A percentile compares a stretch with the other conserved stretches of the same genome.
phyloP scores from a whole-genome alignment of 2,888 invertebrate genomes.

The Eilema caniola region DNA sequence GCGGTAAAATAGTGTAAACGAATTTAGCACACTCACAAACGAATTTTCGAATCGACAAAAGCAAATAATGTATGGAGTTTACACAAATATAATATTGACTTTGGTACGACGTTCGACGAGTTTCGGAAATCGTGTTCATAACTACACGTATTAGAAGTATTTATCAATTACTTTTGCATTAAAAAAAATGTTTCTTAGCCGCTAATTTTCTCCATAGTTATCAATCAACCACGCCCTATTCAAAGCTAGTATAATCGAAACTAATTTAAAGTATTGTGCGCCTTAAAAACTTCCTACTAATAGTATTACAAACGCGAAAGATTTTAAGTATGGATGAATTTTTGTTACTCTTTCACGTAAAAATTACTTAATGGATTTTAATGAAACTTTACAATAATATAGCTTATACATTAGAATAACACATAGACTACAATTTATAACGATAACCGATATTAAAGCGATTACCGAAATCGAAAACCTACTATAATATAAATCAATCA shows the following conservation, averaged over 20 bases:
- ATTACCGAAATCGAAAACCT: too few relatives aligned
- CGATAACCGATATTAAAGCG: too few relatives aligned
- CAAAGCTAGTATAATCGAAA: neutral
- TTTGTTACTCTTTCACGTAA: too few relatives aligned
- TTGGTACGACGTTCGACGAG: neutral
- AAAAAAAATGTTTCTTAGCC: neutral
- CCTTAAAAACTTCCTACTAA: too few relatives aligned
- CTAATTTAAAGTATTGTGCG: neutral
- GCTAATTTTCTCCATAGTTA: neutral
- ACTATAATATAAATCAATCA: too few relatives aligned
- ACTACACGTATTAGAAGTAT: neutral
- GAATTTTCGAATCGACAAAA: slow-evolving; percentile 1
- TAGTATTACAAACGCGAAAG: too few relatives aligned
- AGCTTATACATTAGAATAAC: too few relatives aligned
- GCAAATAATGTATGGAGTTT: neutral
- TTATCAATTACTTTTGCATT: neutral
- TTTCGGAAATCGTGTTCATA: neutral
- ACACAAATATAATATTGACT: neutral
- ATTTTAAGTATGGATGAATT: too few relatives aligned
- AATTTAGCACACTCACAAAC: neutral
- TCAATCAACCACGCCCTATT: neutral
- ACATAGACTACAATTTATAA: too few relatives aligned
- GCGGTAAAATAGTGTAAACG: neutral
- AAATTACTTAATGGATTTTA: too few relatives aligned
- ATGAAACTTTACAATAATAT: too few relatives aligned